phyloP scores from a whole-genome alignment of 2,888 invertebrate species.

The Sipunculus nudus region DNA sequence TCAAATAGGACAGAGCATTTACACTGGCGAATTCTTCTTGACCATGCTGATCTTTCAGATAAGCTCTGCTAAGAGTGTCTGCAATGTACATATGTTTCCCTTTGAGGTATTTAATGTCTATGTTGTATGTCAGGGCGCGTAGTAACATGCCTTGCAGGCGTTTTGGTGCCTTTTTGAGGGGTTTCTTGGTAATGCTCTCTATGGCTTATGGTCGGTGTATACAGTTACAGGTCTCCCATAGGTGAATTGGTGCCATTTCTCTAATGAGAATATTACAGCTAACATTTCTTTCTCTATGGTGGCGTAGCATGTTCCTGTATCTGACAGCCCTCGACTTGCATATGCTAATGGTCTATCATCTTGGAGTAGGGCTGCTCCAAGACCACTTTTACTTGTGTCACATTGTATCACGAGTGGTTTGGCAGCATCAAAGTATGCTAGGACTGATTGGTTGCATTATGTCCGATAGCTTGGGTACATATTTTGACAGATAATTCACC shows the following conservation, averaged over 20 bases:
- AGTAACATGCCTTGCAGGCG: conserved; percentile 10
- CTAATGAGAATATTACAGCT: conserved; percentile 4
- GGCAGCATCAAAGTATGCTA: too few species aligned
- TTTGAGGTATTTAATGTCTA: neutral
- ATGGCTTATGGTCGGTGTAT: conserved; percentile 7
- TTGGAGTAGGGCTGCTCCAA: conserved; percentile 1
- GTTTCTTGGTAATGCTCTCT: conserved; percentile 4
- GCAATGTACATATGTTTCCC: conserved; percentile 6
- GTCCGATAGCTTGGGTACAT: too few species aligned
- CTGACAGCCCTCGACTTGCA: conserved; percentile 7
- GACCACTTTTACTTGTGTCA: too few species aligned
- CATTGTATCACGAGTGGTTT: too few species aligned
- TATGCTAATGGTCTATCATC: conserved; percentile 9
- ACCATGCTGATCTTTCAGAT: too few species aligned
- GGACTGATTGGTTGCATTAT: too few species aligned
- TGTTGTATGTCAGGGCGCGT: neutral
- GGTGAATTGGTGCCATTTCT: conserved; percentile 6
- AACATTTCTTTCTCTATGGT: conserved; percentile 7
- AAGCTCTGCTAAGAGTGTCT: conserved; percentile 3
- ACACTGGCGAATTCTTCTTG: too few species aligned
- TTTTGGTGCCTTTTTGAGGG: conserved; percentile 7
- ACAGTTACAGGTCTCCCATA: conserved; percentile 5
- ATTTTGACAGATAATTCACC: too few species aligned
- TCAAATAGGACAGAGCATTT: too few species aligned
- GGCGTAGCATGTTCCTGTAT: neutral